Conservation (phyloP, 1,140 invertebrate genomes). For the Cotesia chilonis region DNA sequence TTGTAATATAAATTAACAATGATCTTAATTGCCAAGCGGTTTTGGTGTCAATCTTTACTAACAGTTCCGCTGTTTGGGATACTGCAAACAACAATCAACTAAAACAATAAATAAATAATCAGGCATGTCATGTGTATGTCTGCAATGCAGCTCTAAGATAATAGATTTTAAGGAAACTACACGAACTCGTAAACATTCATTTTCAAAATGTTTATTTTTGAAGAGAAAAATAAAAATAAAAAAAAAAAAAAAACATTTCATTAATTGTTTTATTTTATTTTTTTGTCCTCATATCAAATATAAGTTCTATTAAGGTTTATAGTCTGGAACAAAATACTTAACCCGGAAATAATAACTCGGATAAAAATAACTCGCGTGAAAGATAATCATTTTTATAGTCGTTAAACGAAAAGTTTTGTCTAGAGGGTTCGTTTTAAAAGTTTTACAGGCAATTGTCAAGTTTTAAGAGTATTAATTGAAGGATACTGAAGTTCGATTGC, state of each 20-base stretch:
- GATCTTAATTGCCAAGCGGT: slow-evolving; percentile 29
- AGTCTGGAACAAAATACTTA: no score
- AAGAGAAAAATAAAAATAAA: slow-evolving; percentile 35
- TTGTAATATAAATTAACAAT: slow-evolving; percentile 8
- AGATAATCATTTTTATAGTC: no score
- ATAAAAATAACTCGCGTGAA: no score
- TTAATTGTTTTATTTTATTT: neutral
- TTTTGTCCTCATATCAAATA: neutral
- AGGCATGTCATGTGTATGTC: slow-evolving; percentile 46
- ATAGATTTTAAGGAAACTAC: slow-evolving; percentile 41
- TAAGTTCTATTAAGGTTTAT: no score
- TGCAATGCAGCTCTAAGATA: slow-evolving; percentile 48
- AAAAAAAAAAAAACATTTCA: neutral
- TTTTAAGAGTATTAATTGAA: no score
- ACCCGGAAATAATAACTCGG: no score
- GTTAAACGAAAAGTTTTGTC: no score
- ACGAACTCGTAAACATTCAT: slow-evolving; percentile 61
- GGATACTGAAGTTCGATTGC: no score
- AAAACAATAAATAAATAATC: slow-evolving; percentile 51
- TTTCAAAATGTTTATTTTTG: slow-evolving; percentile 65
- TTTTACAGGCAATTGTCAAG: no score
- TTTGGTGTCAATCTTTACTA: slow-evolving; percentile 15
- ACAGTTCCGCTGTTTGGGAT: neutral
- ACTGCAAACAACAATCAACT: neutral
- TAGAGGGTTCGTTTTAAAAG: no score